Percentiles rank a stretch among this genome's conserved stretches.
These are phyloP conservation scores for Sarcophaga peregrina DNA, from an alignment of 1,140 invertebrate species.

Conservation along the genomic window DNA sequence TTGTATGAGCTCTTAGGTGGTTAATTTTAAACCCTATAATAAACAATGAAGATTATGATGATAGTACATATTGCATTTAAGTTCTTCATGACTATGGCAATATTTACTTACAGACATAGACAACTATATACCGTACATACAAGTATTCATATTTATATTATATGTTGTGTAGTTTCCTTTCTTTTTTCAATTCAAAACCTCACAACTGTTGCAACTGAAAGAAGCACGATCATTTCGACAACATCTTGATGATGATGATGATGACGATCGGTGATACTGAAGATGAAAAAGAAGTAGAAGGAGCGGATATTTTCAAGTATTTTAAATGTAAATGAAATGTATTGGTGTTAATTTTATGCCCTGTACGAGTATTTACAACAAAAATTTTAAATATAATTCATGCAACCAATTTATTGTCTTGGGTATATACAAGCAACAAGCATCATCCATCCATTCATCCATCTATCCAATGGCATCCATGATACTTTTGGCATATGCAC, in stretches of 20 bases:
- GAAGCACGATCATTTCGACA: neutral
- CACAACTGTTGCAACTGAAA: neutral
- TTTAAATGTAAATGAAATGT: neutral
- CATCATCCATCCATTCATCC: neutral
- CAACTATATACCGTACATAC: neutral
- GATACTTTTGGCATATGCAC: neutral
- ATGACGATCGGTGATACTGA: neutral
- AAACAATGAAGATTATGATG: neutral
- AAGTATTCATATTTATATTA: neutral
- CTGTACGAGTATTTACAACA: neutral
- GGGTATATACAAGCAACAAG: too few relatives aligned
- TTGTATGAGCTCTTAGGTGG: neutral
- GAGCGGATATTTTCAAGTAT: neutral
- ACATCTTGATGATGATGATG: conserved; percentile 15
- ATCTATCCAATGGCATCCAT: neutral
- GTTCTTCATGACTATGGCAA: conserved; percentile 7
- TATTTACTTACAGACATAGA: neutral
- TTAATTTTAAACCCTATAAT: neutral
- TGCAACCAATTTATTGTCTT: too few relatives aligned
- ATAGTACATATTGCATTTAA: neutral
- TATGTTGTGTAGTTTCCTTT: conserved; percentile 1
- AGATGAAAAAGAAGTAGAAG: neutral
- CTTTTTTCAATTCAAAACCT: neutral
- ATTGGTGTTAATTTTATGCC: conserved; percentile 8
- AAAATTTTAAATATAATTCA: too few relatives aligned